These are phyloP conservation scores for Prunella fulvescens DNA, from an alignment of 2,113 vertebrate genomes.

Conservation along the genomic window DNA sequence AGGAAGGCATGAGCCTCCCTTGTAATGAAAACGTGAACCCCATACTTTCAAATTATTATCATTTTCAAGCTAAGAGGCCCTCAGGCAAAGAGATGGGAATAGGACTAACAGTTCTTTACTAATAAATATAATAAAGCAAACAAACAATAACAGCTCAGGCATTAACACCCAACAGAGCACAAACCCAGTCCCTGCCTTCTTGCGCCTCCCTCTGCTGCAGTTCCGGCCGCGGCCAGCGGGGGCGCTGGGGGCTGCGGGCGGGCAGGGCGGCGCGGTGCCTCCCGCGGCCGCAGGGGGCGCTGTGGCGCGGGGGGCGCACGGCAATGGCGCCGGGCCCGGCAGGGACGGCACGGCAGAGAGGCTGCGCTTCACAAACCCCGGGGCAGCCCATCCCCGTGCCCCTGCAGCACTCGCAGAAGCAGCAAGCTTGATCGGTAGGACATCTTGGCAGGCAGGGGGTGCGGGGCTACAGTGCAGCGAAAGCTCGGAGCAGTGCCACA, in stretches of 20 bases:
- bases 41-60: neutral
- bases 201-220: neutral
- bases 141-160: fast-evolving
- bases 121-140: fast-evolving
- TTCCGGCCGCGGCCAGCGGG: neutral
- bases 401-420: neutral
- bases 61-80: neutral
- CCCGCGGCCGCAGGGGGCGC: neutral
- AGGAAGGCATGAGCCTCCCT: neutral
- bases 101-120: neutral
- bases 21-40: neutral
- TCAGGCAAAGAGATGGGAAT: neutral
- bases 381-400: fast-evolving
- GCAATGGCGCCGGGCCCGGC: fast-evolving
- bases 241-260: neutral
- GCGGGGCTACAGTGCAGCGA: neutral
- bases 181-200: too few relatives aligned
- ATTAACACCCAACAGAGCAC: neutral
- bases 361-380: neutral
- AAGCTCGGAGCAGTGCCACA: neutral
- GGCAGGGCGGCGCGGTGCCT: neutral
- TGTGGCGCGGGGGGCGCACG: neutral
- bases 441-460: neutral
- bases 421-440: neutral
- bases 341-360: fast-evolving